Conservation (phyloP, 2,888 invertebrate species). For the Oconnorella tubifera region DNA sequence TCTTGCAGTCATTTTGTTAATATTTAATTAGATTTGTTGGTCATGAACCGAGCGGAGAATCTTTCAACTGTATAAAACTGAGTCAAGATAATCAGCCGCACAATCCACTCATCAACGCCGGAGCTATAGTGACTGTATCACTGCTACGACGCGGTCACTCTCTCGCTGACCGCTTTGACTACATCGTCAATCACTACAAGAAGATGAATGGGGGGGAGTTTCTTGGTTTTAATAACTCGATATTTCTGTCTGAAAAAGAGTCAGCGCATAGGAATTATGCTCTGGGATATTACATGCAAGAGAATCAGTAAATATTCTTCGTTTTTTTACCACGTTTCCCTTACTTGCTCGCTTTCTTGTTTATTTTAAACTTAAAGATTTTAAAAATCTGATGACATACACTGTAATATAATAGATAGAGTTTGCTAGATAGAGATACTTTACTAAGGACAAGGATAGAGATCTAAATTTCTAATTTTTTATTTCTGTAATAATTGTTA, state of each 20-base stretch:
- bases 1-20: too few relatives aligned
- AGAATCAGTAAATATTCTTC: constrained; percentile 62
- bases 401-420: too few relatives aligned
- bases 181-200: constrained; percentile 23
- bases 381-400: too few relatives aligned
- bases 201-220: constrained; percentile 67
- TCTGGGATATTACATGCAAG: constrained; percentile 94
- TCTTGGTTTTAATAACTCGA: constrained; percentile 86
- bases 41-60: constrained; percentile 92
- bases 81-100: constrained; percentile 96
- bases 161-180: constrained; percentile 53
- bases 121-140: constrained; percentile 89
- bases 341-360: too few relatives aligned
- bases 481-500: too few relatives aligned
- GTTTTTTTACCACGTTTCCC: neutral
- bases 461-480: too few relatives aligned
- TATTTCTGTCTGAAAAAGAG: constrained; percentile 92
- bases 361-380: too few relatives aligned
- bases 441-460: too few relatives aligned
- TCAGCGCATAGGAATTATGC: constrained; percentile 97
- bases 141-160: constrained; percentile 57
- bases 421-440: too few relatives aligned
- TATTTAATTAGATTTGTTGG: constrained; percentile 69
- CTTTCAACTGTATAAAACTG: constrained; percentile 91
- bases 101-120: constrained; percentile 97